A percentile compares a stretch with the other conserved stretches of the same genome.
phyloP scores from a whole-genome alignment of 2,113 vertebrate species.

The Ophiodon elongatus region DNA sequence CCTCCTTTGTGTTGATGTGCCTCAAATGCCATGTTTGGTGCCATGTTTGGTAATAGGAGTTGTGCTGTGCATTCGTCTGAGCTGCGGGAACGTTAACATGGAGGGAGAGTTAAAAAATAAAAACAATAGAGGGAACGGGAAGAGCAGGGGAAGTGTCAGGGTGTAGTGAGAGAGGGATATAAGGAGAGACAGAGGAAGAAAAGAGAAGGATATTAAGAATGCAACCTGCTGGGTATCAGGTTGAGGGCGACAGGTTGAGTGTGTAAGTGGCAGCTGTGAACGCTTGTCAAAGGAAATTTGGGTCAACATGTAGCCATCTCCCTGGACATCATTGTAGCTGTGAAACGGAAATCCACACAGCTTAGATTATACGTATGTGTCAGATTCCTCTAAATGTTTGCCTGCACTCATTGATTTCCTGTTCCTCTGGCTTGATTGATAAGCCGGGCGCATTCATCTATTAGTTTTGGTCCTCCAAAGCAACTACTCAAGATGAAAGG shows the following conservation, averaged over 20 bases:
- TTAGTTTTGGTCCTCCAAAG: slow-evolving; percentile 59
- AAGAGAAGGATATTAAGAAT: slow-evolving; percentile 38
- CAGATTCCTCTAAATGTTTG: slow-evolving; percentile 58
- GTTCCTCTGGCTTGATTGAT: slow-evolving; percentile 62
- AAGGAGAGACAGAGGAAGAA: slow-evolving; percentile 23
- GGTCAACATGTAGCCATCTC: slow-evolving; percentile 62
- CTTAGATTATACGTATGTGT: slow-evolving; percentile 41
- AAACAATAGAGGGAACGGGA: neutral
- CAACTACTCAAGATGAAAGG: slow-evolving; percentile 57
- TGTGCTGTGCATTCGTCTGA: slow-evolving; percentile 1
- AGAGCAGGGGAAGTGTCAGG: slow-evolving; percentile 27
- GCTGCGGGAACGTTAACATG: slow-evolving; percentile 4
- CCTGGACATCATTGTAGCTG: slow-evolving; percentile 31
- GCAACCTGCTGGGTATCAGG: slow-evolving; percentile 55
- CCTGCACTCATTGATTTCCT: slow-evolving; percentile 66
- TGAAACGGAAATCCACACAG: slow-evolving; percentile 41
- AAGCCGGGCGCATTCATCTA: slow-evolving; percentile 54
- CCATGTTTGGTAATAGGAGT: slow-evolving; percentile 13
- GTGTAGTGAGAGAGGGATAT: slow-evolving; percentile 18
- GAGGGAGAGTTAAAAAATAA: neutral
- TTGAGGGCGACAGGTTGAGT: slow-evolving; percentile 36
- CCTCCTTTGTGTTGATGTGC: slow-evolving; percentile 41
- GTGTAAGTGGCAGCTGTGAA: slow-evolving; percentile 67
- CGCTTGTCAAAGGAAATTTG: slow-evolving; percentile 67
- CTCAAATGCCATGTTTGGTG: slow-evolving; percentile 54